A percentile compares a stretch with the other conserved stretches of the same genome.
These are phyloP conservation scores for Drosophila saltans DNA, from an alignment of 1,140 invertebrate genomes.

Conservation along the genomic window DNA sequence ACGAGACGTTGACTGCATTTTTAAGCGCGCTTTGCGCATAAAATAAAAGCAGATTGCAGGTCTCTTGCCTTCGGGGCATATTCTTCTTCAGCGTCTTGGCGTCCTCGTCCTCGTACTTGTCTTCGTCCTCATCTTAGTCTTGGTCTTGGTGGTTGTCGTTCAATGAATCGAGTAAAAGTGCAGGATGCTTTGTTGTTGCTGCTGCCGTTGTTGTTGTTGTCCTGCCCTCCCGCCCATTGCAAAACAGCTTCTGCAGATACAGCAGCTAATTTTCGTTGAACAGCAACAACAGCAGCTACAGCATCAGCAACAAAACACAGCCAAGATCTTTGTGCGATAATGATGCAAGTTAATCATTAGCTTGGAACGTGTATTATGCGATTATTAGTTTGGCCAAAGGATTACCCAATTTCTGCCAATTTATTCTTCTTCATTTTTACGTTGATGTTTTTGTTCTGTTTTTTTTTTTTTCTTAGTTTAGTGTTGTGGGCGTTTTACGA, in stretches of 20 bases:
- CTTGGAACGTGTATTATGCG: conserved; percentile 81
- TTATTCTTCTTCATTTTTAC: neutral
- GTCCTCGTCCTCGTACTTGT: conserved; percentile 19
- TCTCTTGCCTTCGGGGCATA: conserved; percentile 54
- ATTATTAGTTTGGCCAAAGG: conserved; percentile 72
- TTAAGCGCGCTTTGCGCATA: conserved; percentile 78
- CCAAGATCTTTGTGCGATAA: conserved; percentile 76
- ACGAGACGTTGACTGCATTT: conserved; percentile 77
- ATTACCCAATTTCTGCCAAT: conserved; percentile 34
- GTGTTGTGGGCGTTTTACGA: conserved; percentile 60
- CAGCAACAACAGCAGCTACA: conserved; percentile 32
- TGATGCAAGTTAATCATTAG: conserved; percentile 82
- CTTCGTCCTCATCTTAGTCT: conserved; percentile 34
- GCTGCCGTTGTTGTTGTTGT: conserved; percentile 23
- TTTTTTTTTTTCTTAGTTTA: conserved; percentile 9
- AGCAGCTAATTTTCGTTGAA: conserved; percentile 77
- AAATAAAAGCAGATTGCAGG: conserved; percentile 79
- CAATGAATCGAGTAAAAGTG: conserved; percentile 79
- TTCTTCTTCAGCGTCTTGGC: conserved; percentile 25
- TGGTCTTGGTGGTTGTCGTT: conserved; percentile 37
- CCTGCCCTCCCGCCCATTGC: conserved; percentile 40
- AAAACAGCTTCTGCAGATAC: conserved; percentile 82
- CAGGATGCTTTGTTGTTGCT: conserved; percentile 78
- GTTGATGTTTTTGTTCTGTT: neutral
- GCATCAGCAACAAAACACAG: conserved; percentile 17